phyloP scores from a whole-genome alignment of 1,140 invertebrate genomes.

The Drosophila lacertosa region DNA sequence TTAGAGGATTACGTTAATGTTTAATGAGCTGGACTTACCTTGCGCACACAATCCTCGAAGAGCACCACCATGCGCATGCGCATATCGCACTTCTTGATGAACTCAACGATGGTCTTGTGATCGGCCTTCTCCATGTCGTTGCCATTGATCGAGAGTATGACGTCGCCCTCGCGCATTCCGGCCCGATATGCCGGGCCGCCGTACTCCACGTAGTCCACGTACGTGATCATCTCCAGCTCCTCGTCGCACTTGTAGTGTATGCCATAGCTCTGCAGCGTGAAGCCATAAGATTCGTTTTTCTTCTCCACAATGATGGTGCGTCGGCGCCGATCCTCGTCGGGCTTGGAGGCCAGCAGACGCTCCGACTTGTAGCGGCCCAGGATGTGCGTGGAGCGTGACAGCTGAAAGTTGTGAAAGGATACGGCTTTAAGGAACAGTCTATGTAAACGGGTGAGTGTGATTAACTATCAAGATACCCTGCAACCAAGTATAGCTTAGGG shows the following conservation, averaged over 20 bases:
- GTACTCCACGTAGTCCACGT: slow-evolving; percentile 97
- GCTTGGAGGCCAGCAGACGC: slow-evolving; percentile 89
- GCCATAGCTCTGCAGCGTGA: slow-evolving; percentile 97
- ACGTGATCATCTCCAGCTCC: slow-evolving; percentile 95
- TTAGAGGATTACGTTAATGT: not conserved
- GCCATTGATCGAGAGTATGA: slow-evolving; percentile 97
- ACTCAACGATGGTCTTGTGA: slow-evolving; percentile 95
- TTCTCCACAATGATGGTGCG: slow-evolving; percentile 96
- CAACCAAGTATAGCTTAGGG: too few relatives aligned
- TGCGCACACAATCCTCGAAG: slow-evolving; percentile 97
- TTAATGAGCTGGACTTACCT: slow-evolving; percentile 85
- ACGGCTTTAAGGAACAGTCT: too few relatives aligned
- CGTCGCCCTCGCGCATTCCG: slow-evolving; percentile 97
- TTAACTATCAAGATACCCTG: too few relatives aligned
- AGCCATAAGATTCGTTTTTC: slow-evolving; percentile 95
- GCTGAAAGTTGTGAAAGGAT: slow-evolving; percentile 29
- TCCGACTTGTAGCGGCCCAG: slow-evolving; percentile 93
- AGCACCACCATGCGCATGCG: slow-evolving; percentile 97
- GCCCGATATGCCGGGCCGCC: slow-evolving; percentile 94
- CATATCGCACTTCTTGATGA: slow-evolving; percentile 94
- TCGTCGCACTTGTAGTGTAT: slow-evolving; percentile 96
- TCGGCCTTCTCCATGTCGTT: slow-evolving; percentile 95
- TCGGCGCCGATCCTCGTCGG: slow-evolving; percentile 92
- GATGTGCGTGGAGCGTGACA: slow-evolving; percentile 86
- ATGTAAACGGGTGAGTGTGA: too few relatives aligned